Evolutionary conservation across 2,888 invertebrate species (phyloP).

Genomic region (Acronicta aceris): DNA sequence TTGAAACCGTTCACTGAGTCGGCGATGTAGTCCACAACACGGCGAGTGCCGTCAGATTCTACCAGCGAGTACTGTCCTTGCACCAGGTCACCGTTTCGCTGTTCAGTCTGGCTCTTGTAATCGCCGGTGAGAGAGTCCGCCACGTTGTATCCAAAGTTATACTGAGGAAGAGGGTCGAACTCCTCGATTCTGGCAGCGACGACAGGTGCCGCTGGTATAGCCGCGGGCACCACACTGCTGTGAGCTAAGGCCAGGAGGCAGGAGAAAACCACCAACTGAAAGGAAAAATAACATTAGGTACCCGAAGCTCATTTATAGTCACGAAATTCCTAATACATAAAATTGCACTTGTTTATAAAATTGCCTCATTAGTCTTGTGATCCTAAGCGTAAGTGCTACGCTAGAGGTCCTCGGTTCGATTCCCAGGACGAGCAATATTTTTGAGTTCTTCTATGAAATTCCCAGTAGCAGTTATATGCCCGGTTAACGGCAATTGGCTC

Average conservation of each 20-base stretch:
- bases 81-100: conserved; percentile 88
- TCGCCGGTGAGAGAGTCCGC: conserved; percentile 83
- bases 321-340: not conserved
- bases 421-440: too few species aligned
- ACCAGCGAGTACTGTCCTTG: conserved; percentile 82
- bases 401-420: too few species aligned
- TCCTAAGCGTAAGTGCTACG: too few species aligned
- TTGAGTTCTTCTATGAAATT: too few species aligned
- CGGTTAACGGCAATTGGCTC: too few species aligned
- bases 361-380: too few species aligned
- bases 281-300: conserved; percentile 23
- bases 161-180: conserved; percentile 89
- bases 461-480: too few species aligned
- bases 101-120: conserved; percentile 84
- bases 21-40: conserved; percentile 80
- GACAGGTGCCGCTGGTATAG: conserved; percentile 54
- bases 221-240: conserved; percentile 76
- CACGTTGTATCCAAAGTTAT: conserved; percentile 84
- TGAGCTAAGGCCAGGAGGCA: conserved; percentile 77
- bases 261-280: conserved; percentile 82
- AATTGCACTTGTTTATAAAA: not conserved
- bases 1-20: conserved; percentile 83
- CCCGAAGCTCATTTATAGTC: too few species aligned
- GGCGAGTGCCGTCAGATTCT: conserved; percentile 81
- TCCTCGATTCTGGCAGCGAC: conserved; percentile 78